A percentile compares a stretch with the other conserved stretches of the same genome.
Conservation (phyloP, 2,113 vertebrate species). For the Nothoprocta perdicaria region DNA sequence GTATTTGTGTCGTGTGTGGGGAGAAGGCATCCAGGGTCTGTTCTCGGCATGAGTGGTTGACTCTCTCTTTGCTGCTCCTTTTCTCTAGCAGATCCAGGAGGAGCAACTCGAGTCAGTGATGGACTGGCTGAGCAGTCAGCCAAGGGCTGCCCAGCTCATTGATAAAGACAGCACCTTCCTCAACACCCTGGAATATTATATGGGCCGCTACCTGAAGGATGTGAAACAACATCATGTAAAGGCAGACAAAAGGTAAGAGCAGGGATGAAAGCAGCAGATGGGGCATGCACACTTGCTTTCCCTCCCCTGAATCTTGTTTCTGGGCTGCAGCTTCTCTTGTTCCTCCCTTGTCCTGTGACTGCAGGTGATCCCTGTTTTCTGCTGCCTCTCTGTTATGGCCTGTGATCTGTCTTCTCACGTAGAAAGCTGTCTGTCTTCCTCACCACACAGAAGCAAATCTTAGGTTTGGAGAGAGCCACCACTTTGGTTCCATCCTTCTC, state of each 20-base stretch:
- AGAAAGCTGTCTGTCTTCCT: background rate
- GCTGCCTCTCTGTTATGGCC: background rate
- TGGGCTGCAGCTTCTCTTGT: background rate
- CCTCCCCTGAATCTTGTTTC: background rate
- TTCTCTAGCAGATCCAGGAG: constrained; percentile 89
- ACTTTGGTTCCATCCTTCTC: background rate
- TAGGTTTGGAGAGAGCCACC: background rate
- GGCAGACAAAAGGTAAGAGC: constrained; percentile 92
- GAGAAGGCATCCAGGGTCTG: background rate
- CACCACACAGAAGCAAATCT: background rate
- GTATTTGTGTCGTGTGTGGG: background rate
- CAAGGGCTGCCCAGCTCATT: constrained; percentile 93
- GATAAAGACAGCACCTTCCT: constrained; percentile 94
- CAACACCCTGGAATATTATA: constrained; percentile 91
- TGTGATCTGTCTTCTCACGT: background rate
- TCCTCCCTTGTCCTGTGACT: background rate
- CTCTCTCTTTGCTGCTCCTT: background rate
- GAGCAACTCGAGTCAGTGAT: constrained; percentile 93
- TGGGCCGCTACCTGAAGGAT: constrained; percentile 94
- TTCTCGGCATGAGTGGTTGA: background rate
- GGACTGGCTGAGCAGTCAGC: constrained; percentile 95
- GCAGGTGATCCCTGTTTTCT: background rate
- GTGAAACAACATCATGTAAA: constrained; percentile 92
- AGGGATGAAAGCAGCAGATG: background rate
- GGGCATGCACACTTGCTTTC: background rate